Base-by-base conservation (phyloP, 2,797 vertebrate genomes). In the Myotis planiceps region DNA sequence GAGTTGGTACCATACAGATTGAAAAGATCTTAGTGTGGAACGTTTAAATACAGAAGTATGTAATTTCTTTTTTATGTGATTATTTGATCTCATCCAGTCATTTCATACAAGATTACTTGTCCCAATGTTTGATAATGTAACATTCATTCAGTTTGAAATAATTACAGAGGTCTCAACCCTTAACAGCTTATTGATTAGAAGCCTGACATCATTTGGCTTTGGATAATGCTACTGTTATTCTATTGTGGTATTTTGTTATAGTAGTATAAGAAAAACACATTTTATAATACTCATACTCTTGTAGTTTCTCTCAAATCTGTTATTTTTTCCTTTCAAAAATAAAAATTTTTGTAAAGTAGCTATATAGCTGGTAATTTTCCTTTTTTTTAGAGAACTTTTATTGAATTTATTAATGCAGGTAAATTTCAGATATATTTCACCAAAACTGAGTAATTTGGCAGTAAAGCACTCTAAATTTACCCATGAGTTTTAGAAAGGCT, bases 111-210 rank as follows among this genome's bases (percentile, higher is more conserved):
- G 51, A 88, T n/a, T 74, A 74, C 58, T 92, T 94, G 75, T 87
- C n/a, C 37, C 47, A 88, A 1, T 74, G 45, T 95, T 95, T 93
- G 90, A 96, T 93, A 95, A 76, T 95, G 85, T 93, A 83, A 34
- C 49, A 78, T 42, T 95, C 66, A 81, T 78, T 34, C 2, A 65
- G 12, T 53, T 66, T 95, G 89, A 92, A 91, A 80, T 89, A 85
- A 71, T 78, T 88, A 29, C 32, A 42, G 76, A 92, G 34, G 37
- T 95, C 63, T 49, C 42, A 78, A 49, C 58, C 1, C 34, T 93
- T 90, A 88, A 88, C 49, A 86, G 66, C 69, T 79, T 90, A 94
- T 96, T 76, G 88, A 90, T 90, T 96, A 88, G 96, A 93, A 88
- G 53, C 81, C 32, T 95, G 78, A 68, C 63, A 86, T 96, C 83